phyloP scores from a whole-genome alignment of 2,888 invertebrate genomes.

The Philereme transversata region DNA sequence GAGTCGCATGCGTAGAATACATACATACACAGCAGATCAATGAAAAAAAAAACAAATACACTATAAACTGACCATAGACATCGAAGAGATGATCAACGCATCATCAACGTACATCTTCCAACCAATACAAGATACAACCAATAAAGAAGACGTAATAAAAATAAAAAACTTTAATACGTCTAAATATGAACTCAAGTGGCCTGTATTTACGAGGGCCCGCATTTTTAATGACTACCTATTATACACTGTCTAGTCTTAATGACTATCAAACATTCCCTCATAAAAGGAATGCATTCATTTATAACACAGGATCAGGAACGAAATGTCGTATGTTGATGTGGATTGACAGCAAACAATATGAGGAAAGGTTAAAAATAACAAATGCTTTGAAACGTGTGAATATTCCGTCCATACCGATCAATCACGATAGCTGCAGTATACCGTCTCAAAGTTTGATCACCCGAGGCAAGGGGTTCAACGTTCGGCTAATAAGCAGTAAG shows the following conservation, averaged over 20 bases:
- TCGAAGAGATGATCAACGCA: neutral
- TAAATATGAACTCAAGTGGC: constrained; percentile 40
- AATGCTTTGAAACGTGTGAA: constrained; percentile 30
- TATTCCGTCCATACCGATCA: constrained; percentile 44
- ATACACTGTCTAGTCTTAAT: constrained; percentile 36
- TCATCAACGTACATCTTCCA: constrained; percentile 1
- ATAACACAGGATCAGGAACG: neutral
- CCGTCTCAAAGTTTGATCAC: constrained; percentile 54
- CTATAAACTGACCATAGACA: no score
- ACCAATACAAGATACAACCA: neutral
- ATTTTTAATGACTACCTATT: constrained; percentile 33
- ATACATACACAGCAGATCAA: no score
- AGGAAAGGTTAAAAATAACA: constrained; percentile 20
- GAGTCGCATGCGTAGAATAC: no score
- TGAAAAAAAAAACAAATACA: no score
- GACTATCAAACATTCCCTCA: constrained; percentile 13
- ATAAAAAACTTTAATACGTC: constrained; percentile 43
- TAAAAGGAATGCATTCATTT: constrained; percentile 4
- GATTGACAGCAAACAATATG: constrained; percentile 12
- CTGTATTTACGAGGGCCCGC: constrained; percentile 35
- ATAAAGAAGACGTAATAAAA: constrained; percentile 2
- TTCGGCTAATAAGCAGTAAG: constrained; percentile 45
- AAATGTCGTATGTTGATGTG: constrained; percentile 7
- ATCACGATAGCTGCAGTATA: constrained; percentile 47
- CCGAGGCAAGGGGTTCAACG: constrained; percentile 53